Percentiles rank a stretch among this genome's conserved stretches.
phyloP scores from a whole-genome alignment of 37 sponge, comb jelly and placozoan species.

The Aphrocallistes beatrix region DNA sequence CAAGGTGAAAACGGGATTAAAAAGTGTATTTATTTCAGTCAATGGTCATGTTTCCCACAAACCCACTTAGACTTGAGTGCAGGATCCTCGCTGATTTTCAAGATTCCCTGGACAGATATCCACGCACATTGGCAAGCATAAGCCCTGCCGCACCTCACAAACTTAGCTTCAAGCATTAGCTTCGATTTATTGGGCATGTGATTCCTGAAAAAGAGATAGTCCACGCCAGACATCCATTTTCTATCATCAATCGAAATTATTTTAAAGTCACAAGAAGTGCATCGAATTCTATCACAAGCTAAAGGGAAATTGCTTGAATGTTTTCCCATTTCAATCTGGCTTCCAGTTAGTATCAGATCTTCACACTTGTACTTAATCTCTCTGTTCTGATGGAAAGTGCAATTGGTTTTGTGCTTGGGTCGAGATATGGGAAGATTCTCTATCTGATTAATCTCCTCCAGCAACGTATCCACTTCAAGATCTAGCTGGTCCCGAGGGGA shows the following conservation, averaged over 20 bases:
- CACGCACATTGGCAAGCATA: conserved; percentile 4
- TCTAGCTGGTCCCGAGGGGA: not conserved
- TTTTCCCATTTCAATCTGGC: not conserved
- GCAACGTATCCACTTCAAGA: not conserved
- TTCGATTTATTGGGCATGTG: not conserved
- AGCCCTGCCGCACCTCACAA: not conserved
- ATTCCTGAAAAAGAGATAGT: conserved; percentile 4
- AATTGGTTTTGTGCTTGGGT: no score
- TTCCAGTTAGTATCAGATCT: not conserved
- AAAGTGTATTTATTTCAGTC: no score
- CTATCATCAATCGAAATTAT: not conserved
- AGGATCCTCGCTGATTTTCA: not conserved
- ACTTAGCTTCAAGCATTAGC: not conserved
- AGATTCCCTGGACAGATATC: not conserved
- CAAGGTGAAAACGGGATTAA: no score
- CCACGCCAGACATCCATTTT: not conserved
- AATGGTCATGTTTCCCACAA: conserved; percentile 18
- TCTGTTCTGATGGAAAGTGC: no score
- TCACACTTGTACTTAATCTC: no score
- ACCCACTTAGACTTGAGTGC: not conserved
- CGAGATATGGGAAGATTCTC: not conserved
- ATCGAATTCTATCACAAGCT: conserved; percentile 1
- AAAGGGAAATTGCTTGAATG: not conserved
- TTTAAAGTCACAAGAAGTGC: not conserved
- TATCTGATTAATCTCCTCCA: not conserved